Conservation (phyloP, 2,888 invertebrate genomes). For the Netelia inedita region DNA sequence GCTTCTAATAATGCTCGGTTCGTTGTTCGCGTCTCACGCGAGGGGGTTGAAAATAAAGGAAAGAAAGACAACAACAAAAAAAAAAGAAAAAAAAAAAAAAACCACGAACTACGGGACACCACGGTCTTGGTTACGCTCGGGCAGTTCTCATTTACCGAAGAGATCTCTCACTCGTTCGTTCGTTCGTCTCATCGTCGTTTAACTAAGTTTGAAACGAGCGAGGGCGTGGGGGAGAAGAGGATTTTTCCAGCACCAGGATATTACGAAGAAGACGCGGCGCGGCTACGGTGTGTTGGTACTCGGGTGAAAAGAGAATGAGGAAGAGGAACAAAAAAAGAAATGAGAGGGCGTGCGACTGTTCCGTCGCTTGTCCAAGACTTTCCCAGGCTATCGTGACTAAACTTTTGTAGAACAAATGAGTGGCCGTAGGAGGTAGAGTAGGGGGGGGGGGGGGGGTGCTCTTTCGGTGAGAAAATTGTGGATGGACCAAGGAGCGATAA, state of each 20-base stretch:
- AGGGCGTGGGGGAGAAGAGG: background rate
- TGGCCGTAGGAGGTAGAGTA: background rate
- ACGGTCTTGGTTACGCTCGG: constrained; percentile 60
- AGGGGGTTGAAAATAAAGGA: constrained; percentile 19
- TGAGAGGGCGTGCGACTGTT: constrained; percentile 49
- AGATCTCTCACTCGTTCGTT: constrained; percentile 1
- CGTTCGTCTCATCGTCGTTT: constrained; percentile 45
- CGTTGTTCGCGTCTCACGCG: constrained; percentile 2
- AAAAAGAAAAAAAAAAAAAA: constrained; percentile 1
- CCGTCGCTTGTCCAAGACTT: constrained; percentile 51
- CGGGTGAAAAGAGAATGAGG: constrained; percentile 41
- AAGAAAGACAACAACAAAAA: background rate
- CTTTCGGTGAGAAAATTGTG: constrained; percentile 46
- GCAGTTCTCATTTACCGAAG: constrained; percentile 53
- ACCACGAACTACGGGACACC: constrained; percentile 19
- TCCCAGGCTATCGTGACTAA: constrained; percentile 60
- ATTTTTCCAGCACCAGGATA: constrained; percentile 33
- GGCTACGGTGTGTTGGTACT: constrained; percentile 8
- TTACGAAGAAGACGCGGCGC: constrained; percentile 28
- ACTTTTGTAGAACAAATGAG: constrained; percentile 24
- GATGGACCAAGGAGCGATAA: constrained; percentile 33
- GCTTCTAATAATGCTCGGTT: constrained; percentile 37
- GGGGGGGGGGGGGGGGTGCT: background rate
- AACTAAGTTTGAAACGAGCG: constrained; percentile 61
- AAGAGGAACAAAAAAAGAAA: constrained; percentile 12